These are phyloP conservation scores for Iguana delicatissima DNA, from an alignment of 2,797 vertebrate genomes.

Conservation along the genomic window DNA sequence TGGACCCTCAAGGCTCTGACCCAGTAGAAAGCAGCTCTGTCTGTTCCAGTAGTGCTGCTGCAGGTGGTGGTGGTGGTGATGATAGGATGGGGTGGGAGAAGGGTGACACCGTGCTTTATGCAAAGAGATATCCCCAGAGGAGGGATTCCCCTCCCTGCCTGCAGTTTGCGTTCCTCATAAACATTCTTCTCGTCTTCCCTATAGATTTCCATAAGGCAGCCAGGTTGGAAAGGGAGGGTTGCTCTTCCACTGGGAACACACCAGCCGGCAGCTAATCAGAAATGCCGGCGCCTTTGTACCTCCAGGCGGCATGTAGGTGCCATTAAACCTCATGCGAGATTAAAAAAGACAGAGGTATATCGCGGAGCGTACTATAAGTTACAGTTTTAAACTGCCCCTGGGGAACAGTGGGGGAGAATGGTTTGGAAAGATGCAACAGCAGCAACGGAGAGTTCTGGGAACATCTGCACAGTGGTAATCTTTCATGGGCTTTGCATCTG, in stretches of 20 bases:
- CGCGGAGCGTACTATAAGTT: slow-evolving; percentile 12
- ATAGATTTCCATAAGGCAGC: slow-evolving; percentile 1
- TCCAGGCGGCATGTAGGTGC: slow-evolving; percentile 18
- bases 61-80: too few species aligned
- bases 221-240: background rate
- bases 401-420: background rate
- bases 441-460: background rate
- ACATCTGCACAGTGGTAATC: slow-evolving; percentile 16
- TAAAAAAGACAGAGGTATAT: slow-evolving; percentile 1
- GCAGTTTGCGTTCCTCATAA: background rate
- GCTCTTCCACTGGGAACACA: background rate
- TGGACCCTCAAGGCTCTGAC: too few species aligned
- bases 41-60: too few species aligned
- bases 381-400: slow-evolving; percentile 22
- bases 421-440: background rate
- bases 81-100: too few species aligned
- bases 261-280: slow-evolving; percentile 13
- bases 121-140: too few species aligned
- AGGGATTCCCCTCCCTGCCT: too few species aligned
- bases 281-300: background rate
- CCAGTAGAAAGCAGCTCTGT: too few species aligned
- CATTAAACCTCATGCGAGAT: slow-evolving; percentile 16
- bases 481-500: slow-evolving; percentile 26
- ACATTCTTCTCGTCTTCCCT: background rate
- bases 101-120: too few species aligned